Base-by-base conservation (phyloP, 2,888 invertebrate genomes). In the Odontocerum albicorne region DNA sequence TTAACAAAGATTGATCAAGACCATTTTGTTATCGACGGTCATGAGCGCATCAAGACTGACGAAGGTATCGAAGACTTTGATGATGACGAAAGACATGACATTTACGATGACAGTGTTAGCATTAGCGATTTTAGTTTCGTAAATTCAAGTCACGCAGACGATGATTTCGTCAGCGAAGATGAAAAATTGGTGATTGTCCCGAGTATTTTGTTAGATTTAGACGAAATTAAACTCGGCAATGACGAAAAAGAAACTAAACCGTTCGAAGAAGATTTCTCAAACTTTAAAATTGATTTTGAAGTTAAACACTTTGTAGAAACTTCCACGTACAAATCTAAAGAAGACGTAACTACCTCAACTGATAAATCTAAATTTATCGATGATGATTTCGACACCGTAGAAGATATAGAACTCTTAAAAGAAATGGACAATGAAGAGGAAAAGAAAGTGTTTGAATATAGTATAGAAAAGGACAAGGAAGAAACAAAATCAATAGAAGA, bases 171-270 rank as follows among this genome's bases (percentile, higher is more conserved):
- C 40, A 49, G 39, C 12, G 15, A 2, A 2, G 47, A 40, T n/a
- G 50, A 59, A 33, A 45, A 42, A 47, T 35, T 57, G 15, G 42
- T 57, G 7, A 59, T 60, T 19, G 54, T 57, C 3, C 51, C 54
- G 6, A 51, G 52, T 17, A 52, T 44, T 17, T 42, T 60, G 21
- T n/a, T n/a, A n/a, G 52, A 60, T 32, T 53, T 50, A 7, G 50
- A 56, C 19, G 55, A 50, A 63, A 7, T 43, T 12, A 43, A 43
- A 32, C 63, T 17, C 17, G 63, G 64, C 20, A 65, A 66, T 44
- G 65, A 31, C n/a, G 38, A 50, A 38, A 44, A 40, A 50, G 43
- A 27, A 16, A 20, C 17, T 13, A 40, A 42, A 33, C 12, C 33
- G 6, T 19, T 42, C 7, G 51, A 51, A 27, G 51, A 51, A 8